Evolutionary conservation across 2,888 invertebrate genomes (phyloP).

Genomic region (Autographa gamma): DNA sequence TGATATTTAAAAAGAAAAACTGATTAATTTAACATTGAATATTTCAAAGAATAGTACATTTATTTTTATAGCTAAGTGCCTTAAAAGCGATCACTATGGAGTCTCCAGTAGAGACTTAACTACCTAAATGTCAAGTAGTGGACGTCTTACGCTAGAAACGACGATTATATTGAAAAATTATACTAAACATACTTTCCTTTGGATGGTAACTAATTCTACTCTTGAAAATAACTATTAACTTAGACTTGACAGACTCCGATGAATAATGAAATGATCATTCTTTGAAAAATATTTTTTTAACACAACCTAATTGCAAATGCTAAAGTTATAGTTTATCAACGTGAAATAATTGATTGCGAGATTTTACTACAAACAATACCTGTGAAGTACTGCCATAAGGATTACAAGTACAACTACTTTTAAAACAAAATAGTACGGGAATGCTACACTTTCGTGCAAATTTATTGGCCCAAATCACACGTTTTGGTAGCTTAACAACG

Average conservation of each 20-base stretch:
- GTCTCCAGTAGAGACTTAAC: neutral
- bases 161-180: conserved; percentile 2
- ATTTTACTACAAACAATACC: conserved; percentile 23
- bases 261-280: conserved; percentile 9
- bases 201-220: neutral
- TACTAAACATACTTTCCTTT: conserved; percentile 15
- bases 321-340: conserved; percentile 31
- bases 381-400: conserved; percentile 31
- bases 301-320: conserved; percentile 26
- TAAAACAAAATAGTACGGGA: conserved; percentile 65
- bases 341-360: conserved; percentile 24
- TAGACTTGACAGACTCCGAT: conserved; percentile 47
- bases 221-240: conserved; percentile 11
- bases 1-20: neutral
- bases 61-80: neutral
- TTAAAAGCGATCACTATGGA: neutral
- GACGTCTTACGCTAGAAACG: neutral
- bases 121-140: neutral
- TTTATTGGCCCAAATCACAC: conserved; percentile 1
- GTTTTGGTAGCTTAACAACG: neutral
- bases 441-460: conserved; percentile 29
- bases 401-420: conserved; percentile 62
- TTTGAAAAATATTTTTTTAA: conserved; percentile 16
- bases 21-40: neutral
- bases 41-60: conserved; percentile 1